Percentiles rank a stretch among this genome's conserved stretches.
Evolutionary conservation across 2,888 invertebrate genomes (phyloP).

Genomic region (Drosophila kanekoi): DNA sequence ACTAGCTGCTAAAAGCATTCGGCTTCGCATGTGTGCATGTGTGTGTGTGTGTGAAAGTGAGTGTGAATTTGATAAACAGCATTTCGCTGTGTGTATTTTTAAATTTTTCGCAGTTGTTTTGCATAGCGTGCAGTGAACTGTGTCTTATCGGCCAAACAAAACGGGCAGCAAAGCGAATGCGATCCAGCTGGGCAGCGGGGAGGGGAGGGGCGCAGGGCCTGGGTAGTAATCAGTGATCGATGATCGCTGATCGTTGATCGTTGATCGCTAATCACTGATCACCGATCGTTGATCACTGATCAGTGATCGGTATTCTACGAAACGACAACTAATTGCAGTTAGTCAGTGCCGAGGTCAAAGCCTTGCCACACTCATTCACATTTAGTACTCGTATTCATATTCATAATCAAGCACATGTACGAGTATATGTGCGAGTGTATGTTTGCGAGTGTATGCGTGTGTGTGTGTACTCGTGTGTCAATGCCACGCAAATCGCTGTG

Average conservation of each 20-base stretch:
- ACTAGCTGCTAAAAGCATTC: constrained; percentile 4
- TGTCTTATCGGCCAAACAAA: constrained; percentile 57
- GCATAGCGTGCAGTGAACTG: constrained; percentile 57
- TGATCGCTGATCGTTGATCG: background rate
- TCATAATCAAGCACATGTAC: constrained; percentile 38
- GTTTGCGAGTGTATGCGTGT: constrained; percentile 21
- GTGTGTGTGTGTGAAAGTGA: constrained; percentile 11
- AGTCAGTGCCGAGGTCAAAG: constrained; percentile 59
- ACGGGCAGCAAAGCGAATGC: constrained; percentile 7
- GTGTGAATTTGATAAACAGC: constrained; percentile 50
- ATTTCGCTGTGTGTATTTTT: constrained; percentile 46
- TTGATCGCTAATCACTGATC: constrained; percentile 2
- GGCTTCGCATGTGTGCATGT: background rate
- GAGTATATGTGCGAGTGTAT: constrained; percentile 5
- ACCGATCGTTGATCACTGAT: constrained; percentile 4
- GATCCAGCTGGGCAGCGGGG: background rate
- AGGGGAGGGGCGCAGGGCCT: background rate
- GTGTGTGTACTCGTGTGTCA: constrained; percentile 36
- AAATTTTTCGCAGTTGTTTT: constrained; percentile 51
- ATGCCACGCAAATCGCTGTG: constrained; percentile 56
- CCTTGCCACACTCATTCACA: constrained; percentile 36
- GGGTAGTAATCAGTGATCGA: background rate
- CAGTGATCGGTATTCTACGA: constrained; percentile 5
- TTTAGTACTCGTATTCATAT: constrained; percentile 30
- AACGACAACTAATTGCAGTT: constrained; percentile 29